Conservation (phyloP, 2,797 vertebrate genomes). For the Phataginus tricuspis region DNA sequence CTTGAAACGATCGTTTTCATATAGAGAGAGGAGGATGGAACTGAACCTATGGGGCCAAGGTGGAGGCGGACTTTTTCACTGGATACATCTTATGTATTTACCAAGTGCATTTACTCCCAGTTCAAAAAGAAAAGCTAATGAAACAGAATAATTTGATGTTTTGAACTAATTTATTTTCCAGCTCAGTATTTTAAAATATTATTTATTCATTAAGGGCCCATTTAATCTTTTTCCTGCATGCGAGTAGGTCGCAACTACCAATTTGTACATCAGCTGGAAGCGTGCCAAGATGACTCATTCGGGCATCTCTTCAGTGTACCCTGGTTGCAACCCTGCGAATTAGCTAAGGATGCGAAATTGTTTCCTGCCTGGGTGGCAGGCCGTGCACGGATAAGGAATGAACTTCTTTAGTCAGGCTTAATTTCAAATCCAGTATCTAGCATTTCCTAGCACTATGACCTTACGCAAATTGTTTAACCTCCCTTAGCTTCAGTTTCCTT, state of each 20-base stretch:
- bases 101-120: neutral
- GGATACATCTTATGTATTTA: neutral
- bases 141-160: neutral
- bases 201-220: neutral
- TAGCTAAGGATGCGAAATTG: neutral
- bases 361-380: neutral
- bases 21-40: neutral
- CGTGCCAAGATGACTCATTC: neutral
- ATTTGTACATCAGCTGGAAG: neutral
- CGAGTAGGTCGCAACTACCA: neutral
- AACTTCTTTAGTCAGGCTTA: neutral
- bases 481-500: neutral
- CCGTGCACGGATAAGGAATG: neutral
- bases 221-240: neutral
- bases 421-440: neutral
- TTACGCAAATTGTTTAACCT: neutral
- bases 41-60: neutral
- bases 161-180: neutral
- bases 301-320: neutral
- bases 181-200: neutral
- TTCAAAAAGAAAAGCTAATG: neutral
- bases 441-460: neutral
- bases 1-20: rapidly evolving
- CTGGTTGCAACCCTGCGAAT: too few species aligned
- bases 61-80: neutral